phyloP scores from a whole-genome alignment of 2,888 invertebrate genomes.

The Cataglyphis cursor region DNA sequence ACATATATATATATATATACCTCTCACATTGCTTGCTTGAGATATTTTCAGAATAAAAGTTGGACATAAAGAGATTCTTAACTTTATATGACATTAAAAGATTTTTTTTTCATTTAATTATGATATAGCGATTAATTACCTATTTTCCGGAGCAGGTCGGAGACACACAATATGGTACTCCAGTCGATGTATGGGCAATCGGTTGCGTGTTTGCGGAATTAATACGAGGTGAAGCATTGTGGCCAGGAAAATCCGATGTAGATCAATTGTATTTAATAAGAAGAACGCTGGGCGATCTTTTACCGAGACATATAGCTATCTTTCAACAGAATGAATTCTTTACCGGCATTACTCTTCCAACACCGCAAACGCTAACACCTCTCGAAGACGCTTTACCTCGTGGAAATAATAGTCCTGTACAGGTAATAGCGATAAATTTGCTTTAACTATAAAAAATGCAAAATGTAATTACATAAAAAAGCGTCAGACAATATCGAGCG shows the following conservation, averaged over 20 bases:
- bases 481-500: background rate
- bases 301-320: constrained; percentile 97
- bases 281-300: constrained; percentile 96
- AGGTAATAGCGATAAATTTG: constrained; percentile 72
- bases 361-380: constrained; percentile 94
- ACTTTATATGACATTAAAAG: background rate
- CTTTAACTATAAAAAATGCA: background rate
- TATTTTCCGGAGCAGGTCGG: constrained; percentile 90
- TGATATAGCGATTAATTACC: background rate
- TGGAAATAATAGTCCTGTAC: constrained; percentile 87
- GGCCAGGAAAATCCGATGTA: constrained; percentile 99
- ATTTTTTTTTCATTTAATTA: background rate
- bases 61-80: background rate
- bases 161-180: constrained; percentile 96
- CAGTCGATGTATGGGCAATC: constrained; percentile 99
- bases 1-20: background rate
- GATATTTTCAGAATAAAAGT: background rate
- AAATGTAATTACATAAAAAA: background rate
- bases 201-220: constrained; percentile 97
- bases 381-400: constrained; percentile 95
- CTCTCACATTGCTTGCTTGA: background rate
- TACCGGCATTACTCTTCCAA: constrained; percentile 96
- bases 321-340: constrained; percentile 98
- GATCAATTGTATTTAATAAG: constrained; percentile 99
- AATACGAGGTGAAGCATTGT: constrained; percentile 96